Evolutionary conservation across 2,113 vertebrate species (phyloP), one percentile per base, ranked within the genome.

Genomic region (Centropus bengalensis): DNA sequence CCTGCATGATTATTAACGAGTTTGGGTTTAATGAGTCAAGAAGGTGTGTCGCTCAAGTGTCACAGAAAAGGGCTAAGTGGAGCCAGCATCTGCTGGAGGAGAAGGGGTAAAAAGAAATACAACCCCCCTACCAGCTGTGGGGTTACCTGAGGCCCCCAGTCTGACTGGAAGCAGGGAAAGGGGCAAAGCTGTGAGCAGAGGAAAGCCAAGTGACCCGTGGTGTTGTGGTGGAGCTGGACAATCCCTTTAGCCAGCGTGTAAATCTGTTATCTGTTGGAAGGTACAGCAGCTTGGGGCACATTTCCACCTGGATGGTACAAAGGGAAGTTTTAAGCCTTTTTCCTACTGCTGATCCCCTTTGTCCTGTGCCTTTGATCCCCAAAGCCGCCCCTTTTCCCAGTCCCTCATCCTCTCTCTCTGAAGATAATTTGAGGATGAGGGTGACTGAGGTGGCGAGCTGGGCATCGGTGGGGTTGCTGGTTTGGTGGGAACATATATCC

Each of bases 11-110:
- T 87, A 88, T 93, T 94, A 96, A 89, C 56, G 7, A 92, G 81
- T 91, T 94, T 40, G 68, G 94, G 58, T 60, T 91, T 95, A 93
- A 62, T 96, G 95, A 96, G 73, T 96, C 94, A 95, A 93, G 85
- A 92, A 94, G 89, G 82, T 86, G 77, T 91, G 94, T 83, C 71
- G 12, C 54, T 89, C 28, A 40, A 87, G 63, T 81, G 91, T 86
- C 56, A 64, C 69, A 60, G 80, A 80, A 76, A 55, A 93, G 52
- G 82, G 40, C 71, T 44, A 17, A 86, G 75, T 38, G 73, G 55
- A 90, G 60, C n/a, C 68, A 78, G 76, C 68, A 75, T 88, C 64
- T 83, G 92, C 64, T 36, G 36, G 30, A 58, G 73, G 47, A 78
- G 80, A 81, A 38, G 32, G 85, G 52, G 6, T 60, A 33, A 54